phyloP scores from a whole-genome alignment of 1,140 invertebrate species.

The Ylistrum balloti region DNA sequence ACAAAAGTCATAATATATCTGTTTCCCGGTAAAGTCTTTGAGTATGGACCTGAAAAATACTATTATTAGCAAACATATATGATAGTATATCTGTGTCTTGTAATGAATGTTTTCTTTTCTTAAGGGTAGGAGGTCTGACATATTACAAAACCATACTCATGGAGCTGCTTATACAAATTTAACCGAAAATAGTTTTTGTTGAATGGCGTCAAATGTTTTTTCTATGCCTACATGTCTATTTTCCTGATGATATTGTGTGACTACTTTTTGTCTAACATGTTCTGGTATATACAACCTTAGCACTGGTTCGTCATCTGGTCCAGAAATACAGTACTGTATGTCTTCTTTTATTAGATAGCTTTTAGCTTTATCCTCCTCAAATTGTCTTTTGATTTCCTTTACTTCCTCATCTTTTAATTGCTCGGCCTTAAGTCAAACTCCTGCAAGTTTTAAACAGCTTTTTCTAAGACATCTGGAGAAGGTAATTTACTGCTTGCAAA shows the following conservation, averaged over 20 bases:
- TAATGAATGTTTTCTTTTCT: constrained; percentile 41
- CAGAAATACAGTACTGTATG: constrained; percentile 52
- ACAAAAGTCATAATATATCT: constrained; percentile 64
- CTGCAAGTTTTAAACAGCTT: neutral
- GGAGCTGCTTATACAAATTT: constrained; percentile 55
- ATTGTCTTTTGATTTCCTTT: neutral
- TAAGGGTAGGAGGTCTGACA: constrained; percentile 51
- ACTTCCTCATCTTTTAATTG: constrained; percentile 52
- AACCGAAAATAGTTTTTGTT: constrained; percentile 54
- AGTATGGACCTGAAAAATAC: constrained; percentile 62
- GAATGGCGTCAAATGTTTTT: constrained; percentile 55
- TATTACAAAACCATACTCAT: constrained; percentile 52
- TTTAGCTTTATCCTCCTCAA: constrained; percentile 6
- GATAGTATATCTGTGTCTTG: constrained; percentile 59
- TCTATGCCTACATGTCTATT: constrained; percentile 60
- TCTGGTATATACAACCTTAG: constrained; percentile 55
- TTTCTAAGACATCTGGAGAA: neutral
- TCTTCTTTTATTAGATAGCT: neutral
- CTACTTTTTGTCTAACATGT: neutral
- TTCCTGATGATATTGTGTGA: constrained; percentile 57
- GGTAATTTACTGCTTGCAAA: neutral
- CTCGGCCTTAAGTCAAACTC: constrained; percentile 45
- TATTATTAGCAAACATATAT: constrained; percentile 55
- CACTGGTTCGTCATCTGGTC: neutral
- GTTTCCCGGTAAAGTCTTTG: constrained; percentile 57